Percentiles rank a stretch among this genome's conserved stretches.
Evolutionary conservation across 2,888 invertebrate genomes (phyloP).

Genomic region (Hyppa rectilinea): DNA sequence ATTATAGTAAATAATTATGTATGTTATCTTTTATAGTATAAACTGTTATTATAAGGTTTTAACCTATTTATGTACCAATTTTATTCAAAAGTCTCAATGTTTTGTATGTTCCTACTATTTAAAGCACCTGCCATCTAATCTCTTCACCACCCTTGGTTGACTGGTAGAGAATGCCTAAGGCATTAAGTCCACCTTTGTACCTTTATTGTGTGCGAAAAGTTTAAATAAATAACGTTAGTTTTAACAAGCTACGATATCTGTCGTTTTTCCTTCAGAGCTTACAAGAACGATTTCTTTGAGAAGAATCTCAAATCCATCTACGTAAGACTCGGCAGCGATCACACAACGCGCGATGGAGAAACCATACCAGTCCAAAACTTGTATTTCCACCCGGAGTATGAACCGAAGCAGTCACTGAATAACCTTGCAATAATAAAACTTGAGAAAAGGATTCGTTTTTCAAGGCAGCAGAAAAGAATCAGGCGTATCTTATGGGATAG

Average conservation of each 20-base stretch:
- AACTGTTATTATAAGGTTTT: too few species aligned
- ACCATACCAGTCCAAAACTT: conserved; percentile 63
- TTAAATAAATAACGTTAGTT: too few species aligned
- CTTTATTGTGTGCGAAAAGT: too few species aligned
- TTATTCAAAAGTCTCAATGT: too few species aligned
- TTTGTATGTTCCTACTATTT: too few species aligned
- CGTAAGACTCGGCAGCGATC: conserved; percentile 72
- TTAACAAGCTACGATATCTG: not conserved
- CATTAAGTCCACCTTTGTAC: too few species aligned
- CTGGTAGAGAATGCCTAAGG: too few species aligned
- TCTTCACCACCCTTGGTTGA: too few species aligned
- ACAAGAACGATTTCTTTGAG: conserved; percentile 58
- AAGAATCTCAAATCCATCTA: conserved; percentile 58
- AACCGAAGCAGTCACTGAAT: conserved; percentile 65
- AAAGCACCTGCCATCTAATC: too few species aligned
- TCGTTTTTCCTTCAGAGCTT: conserved; percentile 55
- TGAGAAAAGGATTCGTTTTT: conserved; percentile 49
- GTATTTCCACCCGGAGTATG: conserved; percentile 71
- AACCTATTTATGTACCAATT: too few species aligned
- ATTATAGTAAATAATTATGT: too few species aligned
- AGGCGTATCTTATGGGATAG: conserved; percentile 69
- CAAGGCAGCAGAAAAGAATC: conserved; percentile 61
- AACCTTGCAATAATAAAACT: conserved; percentile 72
- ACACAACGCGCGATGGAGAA: conserved; percentile 64
- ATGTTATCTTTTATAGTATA: too few species aligned